Evolutionary conservation across 2,888 invertebrate species (phyloP), one percentile per base, ranked within the genome.

Genomic region (Byasa hedistus): DNA sequence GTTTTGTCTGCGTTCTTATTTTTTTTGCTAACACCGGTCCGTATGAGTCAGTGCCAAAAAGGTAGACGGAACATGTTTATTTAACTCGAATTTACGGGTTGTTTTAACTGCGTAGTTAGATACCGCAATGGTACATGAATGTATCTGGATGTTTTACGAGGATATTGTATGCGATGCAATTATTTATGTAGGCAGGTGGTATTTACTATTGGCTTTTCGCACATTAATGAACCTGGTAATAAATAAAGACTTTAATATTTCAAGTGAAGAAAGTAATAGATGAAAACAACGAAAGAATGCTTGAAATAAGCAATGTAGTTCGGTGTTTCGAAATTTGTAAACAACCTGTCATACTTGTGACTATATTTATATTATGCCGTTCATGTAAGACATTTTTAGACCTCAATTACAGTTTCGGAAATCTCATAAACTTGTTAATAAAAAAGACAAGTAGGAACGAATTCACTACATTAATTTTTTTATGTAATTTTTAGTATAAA

Each of bases 31-130:
- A 59, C 48, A 39, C 36, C 48, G 55, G 19, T 59, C 21, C 32
- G 32, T 15, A 23, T 63, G 60, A 68, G 57, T 68, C 64, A 68
- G 36, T 24, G 21, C 36, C 54, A 44, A 61, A 60, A 21, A 57
- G 22, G 59, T 44, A 36, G 32, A 52, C 19, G 22, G 21, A 19
- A 48, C 36, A 32, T 60, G 48, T 57, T 61, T 51, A 21, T 54
- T 52, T 61, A 61, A 52, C 61, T 17, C 36, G 32, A 54, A 32
- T 36, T 54, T 61, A 22, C 22, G 36, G 32, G 52, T 23, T 32
- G 5, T 51, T 52, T 52, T 23, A 57, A 23, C 51, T 52, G 52
- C 3, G 52, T 58, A 52, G 36, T 58, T 19, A 48, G 48, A 48
- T n/a, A n/a, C n/a, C 48, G 12, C 3, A 48, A 48, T 48, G n/a